These are phyloP conservation scores for Tor tambroides DNA, from an alignment of 2,113 vertebrate species.

Conservation along the genomic window DNA sequence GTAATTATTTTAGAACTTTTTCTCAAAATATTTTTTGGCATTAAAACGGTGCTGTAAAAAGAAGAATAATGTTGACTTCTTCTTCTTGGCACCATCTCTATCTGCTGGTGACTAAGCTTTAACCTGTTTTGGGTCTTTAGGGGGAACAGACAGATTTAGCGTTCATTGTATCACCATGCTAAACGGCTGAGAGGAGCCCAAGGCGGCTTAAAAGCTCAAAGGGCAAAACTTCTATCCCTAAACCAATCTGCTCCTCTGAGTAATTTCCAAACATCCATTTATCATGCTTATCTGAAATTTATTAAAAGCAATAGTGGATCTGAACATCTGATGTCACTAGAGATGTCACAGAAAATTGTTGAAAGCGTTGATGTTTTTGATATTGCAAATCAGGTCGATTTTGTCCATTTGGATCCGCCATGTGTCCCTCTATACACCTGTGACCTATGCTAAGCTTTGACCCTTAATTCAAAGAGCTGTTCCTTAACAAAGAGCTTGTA, in stretches of 20 bases:
- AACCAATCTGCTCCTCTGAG: conserved; percentile 15
- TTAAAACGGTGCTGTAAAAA: background rate
- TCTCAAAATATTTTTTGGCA: background rate
- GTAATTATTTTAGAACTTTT: background rate
- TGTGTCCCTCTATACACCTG: background rate
- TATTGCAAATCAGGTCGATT: background rate
- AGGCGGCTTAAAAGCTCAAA: background rate
- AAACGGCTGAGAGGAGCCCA: conserved; percentile 29
- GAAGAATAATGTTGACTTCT: background rate
- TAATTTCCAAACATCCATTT: conserved; percentile 5
- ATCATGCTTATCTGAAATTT: background rate
- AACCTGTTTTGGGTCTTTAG: conserved; percentile 29
- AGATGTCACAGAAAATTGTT: background rate
- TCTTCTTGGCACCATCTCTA: background rate
- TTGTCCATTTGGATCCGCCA: background rate
- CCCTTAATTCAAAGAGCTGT: background rate
- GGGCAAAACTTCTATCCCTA: conserved; percentile 26
- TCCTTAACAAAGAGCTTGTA: background rate
- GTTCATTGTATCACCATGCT: background rate
- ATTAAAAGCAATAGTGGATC: background rate
- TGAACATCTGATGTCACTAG: background rate
- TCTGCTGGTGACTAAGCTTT: conserved; percentile 20
- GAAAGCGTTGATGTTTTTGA: background rate
- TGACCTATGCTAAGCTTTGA: conserved; percentile 7
- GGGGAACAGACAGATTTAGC: conserved; percentile 17